Percentiles rank a stretch among this genome's conserved stretches.
These are phyloP conservation scores for Anolis sagrei DNA, from an alignment of 2,113 vertebrate genomes.

Conservation along the genomic window DNA sequence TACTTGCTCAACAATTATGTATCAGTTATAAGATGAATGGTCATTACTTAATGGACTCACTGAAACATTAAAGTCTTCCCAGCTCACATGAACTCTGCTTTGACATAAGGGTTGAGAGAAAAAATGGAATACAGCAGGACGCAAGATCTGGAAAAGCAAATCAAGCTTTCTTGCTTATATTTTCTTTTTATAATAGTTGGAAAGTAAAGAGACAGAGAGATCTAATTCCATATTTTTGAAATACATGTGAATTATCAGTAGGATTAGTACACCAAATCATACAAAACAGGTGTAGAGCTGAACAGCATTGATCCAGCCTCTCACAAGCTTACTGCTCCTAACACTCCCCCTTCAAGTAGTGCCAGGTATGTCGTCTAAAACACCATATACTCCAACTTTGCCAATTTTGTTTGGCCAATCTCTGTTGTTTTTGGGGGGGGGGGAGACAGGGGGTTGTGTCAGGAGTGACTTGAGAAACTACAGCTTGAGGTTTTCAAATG, in stretches of 20 bases:
- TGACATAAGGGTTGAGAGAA: neutral
- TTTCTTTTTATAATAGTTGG: neutral
- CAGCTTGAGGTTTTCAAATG: too few species aligned
- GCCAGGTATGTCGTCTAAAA: neutral
- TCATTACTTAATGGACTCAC: neutral
- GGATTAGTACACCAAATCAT: slow-evolving; percentile 20
- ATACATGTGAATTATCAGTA: neutral
- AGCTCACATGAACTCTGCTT: neutral
- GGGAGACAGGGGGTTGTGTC: too few species aligned
- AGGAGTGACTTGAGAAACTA: too few species aligned
- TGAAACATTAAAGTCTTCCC: neutral
- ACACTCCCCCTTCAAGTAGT: neutral
- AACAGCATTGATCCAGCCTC: neutral
- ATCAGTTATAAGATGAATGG: slow-evolving; percentile 8
- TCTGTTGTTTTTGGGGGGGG: too few species aligned
- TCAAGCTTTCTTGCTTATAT: neutral
- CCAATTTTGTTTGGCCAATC: too few species aligned
- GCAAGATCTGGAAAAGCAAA: neutral
- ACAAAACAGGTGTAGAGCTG: neutral
- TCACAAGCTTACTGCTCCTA: neutral
- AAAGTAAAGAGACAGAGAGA: neutral
- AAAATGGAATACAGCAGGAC: neutral
- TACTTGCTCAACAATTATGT: neutral
- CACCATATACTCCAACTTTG: too few species aligned
- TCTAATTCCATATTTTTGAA: neutral